phyloP scores from a whole-genome alignment of 2,113 vertebrate genomes.

The Damaliscus lunatus region DNA sequence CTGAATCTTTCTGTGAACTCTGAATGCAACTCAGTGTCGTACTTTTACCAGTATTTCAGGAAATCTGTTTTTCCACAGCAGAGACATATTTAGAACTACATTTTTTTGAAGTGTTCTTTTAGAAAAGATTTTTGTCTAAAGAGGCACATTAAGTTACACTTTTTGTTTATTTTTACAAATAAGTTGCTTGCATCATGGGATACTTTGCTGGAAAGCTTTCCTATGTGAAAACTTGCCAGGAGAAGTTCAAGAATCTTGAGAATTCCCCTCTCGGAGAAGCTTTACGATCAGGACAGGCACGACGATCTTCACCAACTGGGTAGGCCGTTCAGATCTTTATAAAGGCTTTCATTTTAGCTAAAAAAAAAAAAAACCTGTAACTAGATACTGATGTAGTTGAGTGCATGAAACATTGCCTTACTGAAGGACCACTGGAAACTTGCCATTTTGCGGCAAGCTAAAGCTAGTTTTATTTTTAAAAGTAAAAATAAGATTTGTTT shows the following conservation, averaged over 20 bases:
- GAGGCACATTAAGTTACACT: not conserved
- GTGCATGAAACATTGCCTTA: not conserved
- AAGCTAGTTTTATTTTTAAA: conserved; percentile 28
- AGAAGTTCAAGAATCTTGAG: conserved; percentile 91
- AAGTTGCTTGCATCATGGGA: conserved; percentile 91
- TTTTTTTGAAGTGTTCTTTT: not conserved
- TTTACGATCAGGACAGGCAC: conserved; percentile 85
- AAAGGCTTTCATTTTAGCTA: not conserved
- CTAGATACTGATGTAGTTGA: not conserved
- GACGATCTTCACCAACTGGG: conserved; percentile 73
- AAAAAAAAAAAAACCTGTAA: not conserved
- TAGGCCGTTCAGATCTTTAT: conserved; percentile 73
- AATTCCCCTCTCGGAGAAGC: conserved; percentile 91
- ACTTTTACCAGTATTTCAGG: not conserved
- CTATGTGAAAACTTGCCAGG: conserved; percentile 89
- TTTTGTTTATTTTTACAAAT: conserved; percentile 60
- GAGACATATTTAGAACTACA: conserved; percentile 4
- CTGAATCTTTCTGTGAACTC: not conserved
- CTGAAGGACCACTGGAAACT: not conserved
- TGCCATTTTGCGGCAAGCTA: not conserved
- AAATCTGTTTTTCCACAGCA: conserved; percentile 2
- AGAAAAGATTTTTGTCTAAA: not conserved
- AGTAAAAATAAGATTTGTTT: not conserved
- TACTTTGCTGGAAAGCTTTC: conserved; percentile 92
- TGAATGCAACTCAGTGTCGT: not conserved